Base-by-base conservation (phyloP, 2,113 vertebrate species). In the Aptenodytes patagonicus region DNA sequence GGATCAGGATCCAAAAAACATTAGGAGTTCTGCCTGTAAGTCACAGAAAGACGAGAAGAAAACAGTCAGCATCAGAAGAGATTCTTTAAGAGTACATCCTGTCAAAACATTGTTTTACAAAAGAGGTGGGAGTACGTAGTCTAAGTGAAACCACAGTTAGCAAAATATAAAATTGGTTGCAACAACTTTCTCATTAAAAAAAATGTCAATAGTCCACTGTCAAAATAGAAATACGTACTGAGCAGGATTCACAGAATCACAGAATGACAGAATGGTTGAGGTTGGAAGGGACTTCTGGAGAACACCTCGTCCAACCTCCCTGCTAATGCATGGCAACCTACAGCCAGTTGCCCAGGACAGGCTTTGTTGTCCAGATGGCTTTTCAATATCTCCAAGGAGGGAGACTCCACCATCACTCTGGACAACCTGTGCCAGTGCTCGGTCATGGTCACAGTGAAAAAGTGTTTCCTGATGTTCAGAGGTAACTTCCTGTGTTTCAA, bases 261-360 rank as follows among this genome's bases (percentile, higher is more conserved):
- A 47, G 24, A 64, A 47, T 61, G 13, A 64, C 12, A 49, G 49
- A 70, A 79, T 34, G 16, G 4, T 6, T 66, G 62, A 57, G 14
- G 29, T 19, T 85, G 34, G 25, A 89, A 66, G 9, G 11, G 15
- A 32, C 7, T 6, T 77, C 28, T 54, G 9, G 15, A 58, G 15
- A 10, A 60, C 6, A 34, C 20, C 26, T 3, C 1, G 6, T 36
- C 29, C 9, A 28, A 28, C 4, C 0, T 1, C 13, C 5, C 9
- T 71, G 18, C 2, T 80, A n/a, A 46, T 17, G 17, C 28, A 54
- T 2, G 16, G 6, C 6, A 9, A 29, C 11, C 3, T 57, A 22
- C 10, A 44, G 5, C 17, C 7, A 21, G 4, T 14, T 84, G 32
- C n/a, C 17, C 10, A 72, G 15, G 28, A 8, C 4, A 12, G 28